phyloP scores from a whole-genome alignment of 2,113 vertebrate species.

The Prochilodus magdalenae region DNA sequence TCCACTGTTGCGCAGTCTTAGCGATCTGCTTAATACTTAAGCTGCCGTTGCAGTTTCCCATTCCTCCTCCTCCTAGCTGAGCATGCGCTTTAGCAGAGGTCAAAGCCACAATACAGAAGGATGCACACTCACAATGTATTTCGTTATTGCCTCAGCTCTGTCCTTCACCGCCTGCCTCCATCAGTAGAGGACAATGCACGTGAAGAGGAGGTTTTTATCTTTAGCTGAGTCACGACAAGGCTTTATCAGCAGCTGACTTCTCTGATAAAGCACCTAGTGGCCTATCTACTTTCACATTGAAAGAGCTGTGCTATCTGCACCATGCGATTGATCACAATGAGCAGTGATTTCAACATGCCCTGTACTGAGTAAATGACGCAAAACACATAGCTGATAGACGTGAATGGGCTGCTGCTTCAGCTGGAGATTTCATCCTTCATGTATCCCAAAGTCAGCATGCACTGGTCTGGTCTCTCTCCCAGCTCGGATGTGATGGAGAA shows the following conservation, averaged over 20 bases:
- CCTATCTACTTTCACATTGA: background rate
- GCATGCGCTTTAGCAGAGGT: constrained; percentile 1
- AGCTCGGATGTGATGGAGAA: too few relatives aligned
- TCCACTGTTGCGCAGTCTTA: background rate
- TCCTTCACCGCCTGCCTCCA: constrained; percentile 4
- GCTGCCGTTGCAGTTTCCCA: constrained; percentile 1
- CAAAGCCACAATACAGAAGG: constrained; percentile 27
- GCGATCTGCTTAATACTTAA: constrained; percentile 28
- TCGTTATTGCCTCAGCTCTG: constrained; percentile 32
- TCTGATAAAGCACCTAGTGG: constrained; percentile 10
- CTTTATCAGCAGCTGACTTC: constrained; percentile 8
- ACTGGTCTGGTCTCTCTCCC: too few relatives aligned
- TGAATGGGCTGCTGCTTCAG: too few relatives aligned
- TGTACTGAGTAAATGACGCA: too few relatives aligned
- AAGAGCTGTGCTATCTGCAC: too few relatives aligned
- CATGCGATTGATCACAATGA: too few relatives aligned
- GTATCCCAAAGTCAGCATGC: too few relatives aligned
- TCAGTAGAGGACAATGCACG: constrained; percentile 5
- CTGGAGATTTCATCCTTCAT: too few relatives aligned
- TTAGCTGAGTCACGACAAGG: constrained; percentile 11
- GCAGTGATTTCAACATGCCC: too few relatives aligned
- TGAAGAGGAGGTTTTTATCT: constrained; percentile 27
- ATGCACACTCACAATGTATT: constrained; percentile 38
- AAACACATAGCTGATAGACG: too few relatives aligned
- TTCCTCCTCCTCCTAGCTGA: constrained; percentile 27